Evolutionary conservation across 2,888 invertebrate genomes (phyloP), one percentile per base, ranked within the genome.

Genomic region (Parasteatoda lunata): DNA sequence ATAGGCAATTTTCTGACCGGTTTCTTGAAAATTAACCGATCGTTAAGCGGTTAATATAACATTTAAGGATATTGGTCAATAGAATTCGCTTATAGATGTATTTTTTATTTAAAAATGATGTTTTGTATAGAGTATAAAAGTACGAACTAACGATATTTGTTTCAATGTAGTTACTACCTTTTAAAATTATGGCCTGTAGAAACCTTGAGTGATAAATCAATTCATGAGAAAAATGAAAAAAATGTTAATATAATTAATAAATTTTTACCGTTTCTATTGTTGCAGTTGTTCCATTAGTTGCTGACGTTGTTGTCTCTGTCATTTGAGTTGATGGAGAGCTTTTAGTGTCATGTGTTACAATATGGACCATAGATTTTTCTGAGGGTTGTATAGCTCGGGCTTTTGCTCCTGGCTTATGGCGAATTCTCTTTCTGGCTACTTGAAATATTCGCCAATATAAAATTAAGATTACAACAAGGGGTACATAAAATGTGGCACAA

Each of bases 401-500:
- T 11, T 77, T 78, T n/a, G 77, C 79, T n/a, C 91, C 91, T 11
- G 91, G 90, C 78, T 91, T 90, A 91, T 95, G 93, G 82, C 97
- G 94, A 91, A 97, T 97, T 91, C 97, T 94, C 92, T 95, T 94
- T 88, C 97, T 93, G 2, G 99, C 99, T 64, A 96, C 96, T 82
- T 98, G 96, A 93, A 97, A 99, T 92, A 99, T 99, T 93, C 97
- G 97, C 96, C 97, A 98, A 93, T 99, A 99, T 52, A 99, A 94
- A 90, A 97, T 95, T 90, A 99, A 95, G 92, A 99, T 99, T 89
- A 98, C 96, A 89, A 97, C 93, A 64, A 98, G 94, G 3, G 99
- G 99, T 90, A 98, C 95, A 93, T 99, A 99, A 93, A 99, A 99
- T 47, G 99, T 98, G 89, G 97, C 96, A 92, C 97, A 96, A n/a